Evolutionary conservation across 2,797 vertebrate species (phyloP), one percentile per base, ranked within the genome.

Genomic region (Rhinichthys osculus): DNA sequence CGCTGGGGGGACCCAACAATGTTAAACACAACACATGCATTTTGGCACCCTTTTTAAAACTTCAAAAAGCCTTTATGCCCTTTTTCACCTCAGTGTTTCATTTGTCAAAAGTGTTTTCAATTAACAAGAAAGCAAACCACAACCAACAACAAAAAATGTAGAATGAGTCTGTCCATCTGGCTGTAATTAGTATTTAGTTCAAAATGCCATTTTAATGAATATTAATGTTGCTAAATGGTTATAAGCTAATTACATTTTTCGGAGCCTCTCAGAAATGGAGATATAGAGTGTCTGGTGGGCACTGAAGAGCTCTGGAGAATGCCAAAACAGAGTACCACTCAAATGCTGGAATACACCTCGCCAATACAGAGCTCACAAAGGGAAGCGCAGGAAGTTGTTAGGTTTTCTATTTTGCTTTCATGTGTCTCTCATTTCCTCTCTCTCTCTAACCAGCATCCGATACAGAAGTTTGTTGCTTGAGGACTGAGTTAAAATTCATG

Each of bases 171-270:
- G 83, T 89, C 86, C 83, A 89, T 85, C 86, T 89, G 86, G 47
- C 85, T 82, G 74, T 62, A 87, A 85, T 87, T 85, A 80, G 83
- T 76, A 87, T 89, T 85, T 89, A 83, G 88, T 80, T 81, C 86
- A 89, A 89, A 87, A 89, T 85, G 83, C 80, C 83, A 85, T 70
- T 76, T 73, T 85, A 83, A 89, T 89, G 83, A 89, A 89, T 89
- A 89, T 87, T 89, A 85, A 85, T 86, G 84, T 64, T 72, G 62
- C 82, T 85, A 84, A 87, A 87, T 87, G 80, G 47, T 87, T 84
- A 87, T 82, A 85, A 74, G 79, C 86, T 81, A 83, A 89, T 83
- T 85, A 72, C 21, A 87, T n/a, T 83, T 44, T 89, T 71, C 64
- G 33, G 11, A 82, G 79, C 66, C 84, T 64, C 76, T 78, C 77